Evolutionary conservation across 2,797 vertebrate species (phyloP).

Genomic region (Taenioides sp.): DNA sequence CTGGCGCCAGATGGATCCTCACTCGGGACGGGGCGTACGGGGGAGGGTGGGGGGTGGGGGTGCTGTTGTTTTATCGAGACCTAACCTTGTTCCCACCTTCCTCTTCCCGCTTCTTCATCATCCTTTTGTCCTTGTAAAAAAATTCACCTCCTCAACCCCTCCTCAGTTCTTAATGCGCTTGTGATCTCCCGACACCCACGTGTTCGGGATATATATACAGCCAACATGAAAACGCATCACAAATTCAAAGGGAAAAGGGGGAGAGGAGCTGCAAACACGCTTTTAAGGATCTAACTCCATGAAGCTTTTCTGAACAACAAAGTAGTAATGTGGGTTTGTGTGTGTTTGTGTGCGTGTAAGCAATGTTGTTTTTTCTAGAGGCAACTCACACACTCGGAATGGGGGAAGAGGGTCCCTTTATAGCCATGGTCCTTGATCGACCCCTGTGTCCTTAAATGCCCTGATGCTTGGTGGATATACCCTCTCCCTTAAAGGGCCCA

Average conservation of each 20-base stretch:
- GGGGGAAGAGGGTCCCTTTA: slow-evolving; percentile 35
- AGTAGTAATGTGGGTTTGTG: slow-evolving; percentile 16
- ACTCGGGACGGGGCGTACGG: slow-evolving; percentile 24
- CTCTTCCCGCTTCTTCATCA: slow-evolving; percentile 21
- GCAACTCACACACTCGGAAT: not conserved
- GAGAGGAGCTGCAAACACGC: slow-evolving; percentile 23
- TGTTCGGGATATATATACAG: slow-evolving; percentile 1
- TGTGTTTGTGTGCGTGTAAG: slow-evolving; percentile 33
- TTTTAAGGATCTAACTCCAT: slow-evolving; percentile 35
- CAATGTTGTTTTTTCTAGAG: slow-evolving; percentile 42
- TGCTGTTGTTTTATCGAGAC: slow-evolving; percentile 39
- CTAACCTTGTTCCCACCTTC: slow-evolving; percentile 63
- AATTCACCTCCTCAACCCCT: slow-evolving; percentile 17
- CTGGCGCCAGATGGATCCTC: slow-evolving; percentile 66
- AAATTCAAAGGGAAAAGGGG: slow-evolving; percentile 4
- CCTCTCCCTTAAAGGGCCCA: not conserved
- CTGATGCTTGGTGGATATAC: slow-evolving; percentile 39
- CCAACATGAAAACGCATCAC: slow-evolving; percentile 20
- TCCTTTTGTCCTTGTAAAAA: slow-evolving; percentile 13
- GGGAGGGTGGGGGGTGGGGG: slow-evolving; percentile 1
- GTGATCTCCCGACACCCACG: slow-evolving; percentile 25
- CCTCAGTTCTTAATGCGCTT: slow-evolving; percentile 21
- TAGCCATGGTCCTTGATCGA: slow-evolving; percentile 41
- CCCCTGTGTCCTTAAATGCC: slow-evolving; percentile 55
- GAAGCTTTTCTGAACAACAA: slow-evolving; percentile 40